Conservation (phyloP, 2,888 invertebrate species). For the Nymphalis polychloros region DNA sequence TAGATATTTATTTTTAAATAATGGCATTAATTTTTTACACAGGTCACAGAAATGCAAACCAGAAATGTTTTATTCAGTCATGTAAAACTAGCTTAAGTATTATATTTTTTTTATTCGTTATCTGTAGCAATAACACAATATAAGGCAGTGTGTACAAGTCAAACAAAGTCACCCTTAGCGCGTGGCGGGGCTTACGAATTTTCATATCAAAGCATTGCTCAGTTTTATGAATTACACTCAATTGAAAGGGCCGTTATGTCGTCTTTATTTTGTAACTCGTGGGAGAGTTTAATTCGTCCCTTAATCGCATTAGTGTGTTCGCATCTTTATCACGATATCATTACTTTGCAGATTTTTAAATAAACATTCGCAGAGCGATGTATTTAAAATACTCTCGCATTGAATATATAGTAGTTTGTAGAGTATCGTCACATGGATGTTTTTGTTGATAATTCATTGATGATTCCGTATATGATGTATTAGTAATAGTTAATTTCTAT, state of each 20-base stretch:
- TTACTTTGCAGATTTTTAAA: slow-evolving; percentile 30
- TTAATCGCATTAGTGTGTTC: slow-evolving; percentile 62
- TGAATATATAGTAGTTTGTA: not conserved
- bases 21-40: too few species aligned
- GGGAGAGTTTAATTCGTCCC: slow-evolving; percentile 79
- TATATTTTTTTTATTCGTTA: not conserved
- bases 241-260: slow-evolving; percentile 67
- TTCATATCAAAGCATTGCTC: slow-evolving; percentile 78
- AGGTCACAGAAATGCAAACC: not conserved
- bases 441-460: not conserved
- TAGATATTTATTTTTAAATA: too few species aligned
- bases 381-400: not conserved
- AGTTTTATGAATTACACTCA: slow-evolving; percentile 76
- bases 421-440: not conserved
- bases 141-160: slow-evolving; percentile 17
- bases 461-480: too few species aligned
- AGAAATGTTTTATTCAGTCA: not conserved
- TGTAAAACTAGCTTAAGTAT: not conserved
- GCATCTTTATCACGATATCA: slow-evolving; percentile 34
- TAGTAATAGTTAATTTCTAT: too few species aligned
- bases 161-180: slow-evolving; percentile 47
- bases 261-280: slow-evolving; percentile 71
- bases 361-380: slow-evolving; percentile 18
- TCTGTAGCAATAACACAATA: slow-evolving; percentile 6
- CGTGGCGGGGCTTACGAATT: slow-evolving; percentile 78